Evolutionary conservation across 2,797 vertebrate species (phyloP), one percentile per base, ranked within the genome.

Genomic region (Perodicticus potto): DNA sequence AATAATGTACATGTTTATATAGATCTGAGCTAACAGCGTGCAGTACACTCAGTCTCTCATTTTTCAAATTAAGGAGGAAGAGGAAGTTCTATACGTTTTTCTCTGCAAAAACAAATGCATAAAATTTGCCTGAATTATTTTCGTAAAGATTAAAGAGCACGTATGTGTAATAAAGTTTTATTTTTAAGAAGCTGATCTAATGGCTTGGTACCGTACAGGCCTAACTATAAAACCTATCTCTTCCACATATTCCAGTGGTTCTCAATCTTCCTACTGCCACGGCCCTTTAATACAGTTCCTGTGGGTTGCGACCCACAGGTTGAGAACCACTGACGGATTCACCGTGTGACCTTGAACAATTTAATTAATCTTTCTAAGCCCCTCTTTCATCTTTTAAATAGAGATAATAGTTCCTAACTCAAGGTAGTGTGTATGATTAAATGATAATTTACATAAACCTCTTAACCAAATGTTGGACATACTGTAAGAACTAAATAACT

Each of bases 41-140:
- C 19, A 70, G 74, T 2, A 87, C 3, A 65, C 72, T 90, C 84
- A 49, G 37, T 86, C 40, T 78, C 55, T 89, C 20, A 55, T 85
- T 96, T 91, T 77, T 72, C n/a, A 91, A 53, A 78, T 93, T 77
- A 86, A 67, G 88, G 25, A 55, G 63, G 37, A 77, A 92, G 34
- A 59, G 22, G n/a, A 4, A 3, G 0, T 45, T 63, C 91, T 4
- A 4, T 89, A 32, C 34, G 89, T 76, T 84, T 11, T 87, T 81
- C 76, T 88, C 34, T 65, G n/a, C 61, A 83, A 90, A 88, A 88
- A 80, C 53, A 91, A 34, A 37, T 80, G 1, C 43, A 43, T 80
- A 74, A n/a, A 92, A 32, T 87, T 87, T 85, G 9, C 23, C 19
- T 73, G 17, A 37, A 63, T 80, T 84, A 53, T 94, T 93, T 93